Conservation (phyloP, 2,888 invertebrate genomes). For the Philereme vetulata region DNA sequence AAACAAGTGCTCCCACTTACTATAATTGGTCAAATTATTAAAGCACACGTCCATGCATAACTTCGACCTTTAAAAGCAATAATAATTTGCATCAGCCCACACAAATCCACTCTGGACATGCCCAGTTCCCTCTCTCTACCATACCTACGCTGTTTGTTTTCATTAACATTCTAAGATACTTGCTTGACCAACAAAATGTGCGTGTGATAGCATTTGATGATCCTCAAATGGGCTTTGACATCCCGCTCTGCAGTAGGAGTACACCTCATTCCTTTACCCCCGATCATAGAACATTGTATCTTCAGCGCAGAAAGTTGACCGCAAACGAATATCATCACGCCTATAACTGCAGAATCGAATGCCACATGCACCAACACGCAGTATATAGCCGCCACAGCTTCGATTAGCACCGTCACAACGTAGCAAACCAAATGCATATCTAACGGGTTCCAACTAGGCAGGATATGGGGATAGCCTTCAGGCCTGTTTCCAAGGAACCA, state of each 20-base stretch:
- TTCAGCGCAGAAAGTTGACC: conserved; percentile 62
- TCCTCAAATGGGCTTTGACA: conserved; percentile 55
- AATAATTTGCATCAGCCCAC: too few species aligned
- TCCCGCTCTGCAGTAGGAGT: conserved; percentile 49
- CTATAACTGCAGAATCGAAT: conserved; percentile 62
- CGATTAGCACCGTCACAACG: conserved; percentile 47
- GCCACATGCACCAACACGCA: conserved; percentile 59
- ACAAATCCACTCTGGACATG: too few species aligned
- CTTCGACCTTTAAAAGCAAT: too few species aligned
- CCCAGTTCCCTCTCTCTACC: too few species aligned
- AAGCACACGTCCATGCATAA: too few species aligned
- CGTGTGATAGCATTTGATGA: conserved; percentile 56
- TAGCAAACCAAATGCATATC: conserved; percentile 53
- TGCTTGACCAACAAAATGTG: conserved; percentile 57
- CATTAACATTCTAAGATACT: conserved; percentile 37
- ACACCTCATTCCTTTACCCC: conserved; percentile 49
- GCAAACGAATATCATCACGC: conserved; percentile 66
- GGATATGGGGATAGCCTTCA: conserved; percentile 56
- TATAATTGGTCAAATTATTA: too few species aligned
- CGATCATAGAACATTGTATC: conserved; percentile 55
- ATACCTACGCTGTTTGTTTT: too few species aligned
- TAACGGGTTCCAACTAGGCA: conserved; percentile 62
- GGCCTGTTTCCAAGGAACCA: conserved; percentile 35
- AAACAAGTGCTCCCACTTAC: conserved; percentile 33
- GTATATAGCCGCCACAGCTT: conserved; percentile 55